Evolutionary conservation across 1,140 invertebrate genomes (phyloP), one percentile per base, ranked within the genome.

Genomic region (Platyura marginata): DNA sequence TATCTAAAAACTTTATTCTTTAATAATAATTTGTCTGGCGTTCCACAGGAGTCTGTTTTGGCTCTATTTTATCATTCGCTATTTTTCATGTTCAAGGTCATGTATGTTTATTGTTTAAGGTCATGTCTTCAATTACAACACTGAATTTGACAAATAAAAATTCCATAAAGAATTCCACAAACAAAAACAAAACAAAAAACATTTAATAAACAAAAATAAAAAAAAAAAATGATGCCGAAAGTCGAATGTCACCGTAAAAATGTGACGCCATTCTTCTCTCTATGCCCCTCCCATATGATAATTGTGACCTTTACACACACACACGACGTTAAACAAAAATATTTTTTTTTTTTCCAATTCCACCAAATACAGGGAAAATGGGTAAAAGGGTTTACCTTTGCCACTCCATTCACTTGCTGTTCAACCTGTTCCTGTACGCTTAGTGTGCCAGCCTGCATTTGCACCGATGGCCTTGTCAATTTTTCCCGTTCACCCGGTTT

Each of bases 401-500:
- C 44, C 19, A 56, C 22, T 15, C 53, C 53, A 47, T 57, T 60
- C 21, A 56, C 16, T n/a, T n/a, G 58, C 18, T 46, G 44, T 1
- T 15, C 19, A 2, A 33, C 48, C 18, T 40, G 15, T 29, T 56
- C 50, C 19, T 44, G n/a, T 32, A 48, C 19, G 36, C 36, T 38
- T 38, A 18, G 15, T 4, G n/a, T n/a, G n/a, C 16, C 16, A 20
- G 36, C 10, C 36, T 18, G 9, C 19, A 18, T 10, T n/a, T n/a
- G 18, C 19, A 18, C 19, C 11, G 5, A 3, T 2, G 5, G 13
- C 6, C 6, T 13, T 8, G 25, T 29, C 6, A 8, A 29, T 29
- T 29, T 21, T 4, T n/a, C n/a, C 3, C 3, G 16, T 38, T 38
- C 36, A 38, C 5, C 36, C 3, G 36, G 15, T 44, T 44, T 44